phyloP scores from a whole-genome alignment of 2,888 invertebrate species.

The Idaea biselata region DNA sequence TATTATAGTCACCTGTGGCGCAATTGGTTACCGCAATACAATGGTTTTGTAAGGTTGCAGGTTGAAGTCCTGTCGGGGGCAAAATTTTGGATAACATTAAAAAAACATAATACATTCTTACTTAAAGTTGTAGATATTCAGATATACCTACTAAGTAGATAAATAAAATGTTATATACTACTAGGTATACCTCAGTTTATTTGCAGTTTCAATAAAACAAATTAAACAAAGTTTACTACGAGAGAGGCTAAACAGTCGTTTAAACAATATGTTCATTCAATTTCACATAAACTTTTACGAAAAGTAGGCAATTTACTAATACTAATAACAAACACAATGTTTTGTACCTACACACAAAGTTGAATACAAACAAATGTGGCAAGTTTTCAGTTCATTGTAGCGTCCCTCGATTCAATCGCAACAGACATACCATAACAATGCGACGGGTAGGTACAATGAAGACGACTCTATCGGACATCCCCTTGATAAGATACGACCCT shows the following conservation, averaged over 20 bases:
- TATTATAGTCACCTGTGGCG: too few relatives aligned
- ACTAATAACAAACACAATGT: neutral
- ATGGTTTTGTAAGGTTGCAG: too few relatives aligned
- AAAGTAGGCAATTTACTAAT: neutral
- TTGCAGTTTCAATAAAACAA: neutral
- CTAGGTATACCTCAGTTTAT: neutral
- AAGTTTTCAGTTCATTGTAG: constrained; percentile 47
- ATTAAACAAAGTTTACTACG: neutral
- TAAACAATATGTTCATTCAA: neutral
- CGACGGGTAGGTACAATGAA: constrained; percentile 40
- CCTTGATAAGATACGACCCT: constrained; percentile 55
- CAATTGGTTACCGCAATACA: too few relatives aligned
- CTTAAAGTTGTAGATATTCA: too few relatives aligned
- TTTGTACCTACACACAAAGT: neutral
- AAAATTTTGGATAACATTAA: too few relatives aligned
- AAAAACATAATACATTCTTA: too few relatives aligned
- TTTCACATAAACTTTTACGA: constrained; percentile 5
- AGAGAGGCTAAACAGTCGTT: neutral
- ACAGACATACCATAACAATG: constrained; percentile 48
- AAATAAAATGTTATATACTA: too few relatives aligned
- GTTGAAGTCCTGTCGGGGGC: too few relatives aligned
- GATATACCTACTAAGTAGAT: too few relatives aligned
- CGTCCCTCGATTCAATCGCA: constrained; percentile 46
- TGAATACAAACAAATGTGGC: constrained; percentile 13
- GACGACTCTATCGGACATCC: constrained; percentile 54